Percentiles rank a stretch among this genome's conserved stretches.
These are phyloP conservation scores for Apamea crenata DNA, from an alignment of 2,888 invertebrate species.

Conservation along the genomic window DNA sequence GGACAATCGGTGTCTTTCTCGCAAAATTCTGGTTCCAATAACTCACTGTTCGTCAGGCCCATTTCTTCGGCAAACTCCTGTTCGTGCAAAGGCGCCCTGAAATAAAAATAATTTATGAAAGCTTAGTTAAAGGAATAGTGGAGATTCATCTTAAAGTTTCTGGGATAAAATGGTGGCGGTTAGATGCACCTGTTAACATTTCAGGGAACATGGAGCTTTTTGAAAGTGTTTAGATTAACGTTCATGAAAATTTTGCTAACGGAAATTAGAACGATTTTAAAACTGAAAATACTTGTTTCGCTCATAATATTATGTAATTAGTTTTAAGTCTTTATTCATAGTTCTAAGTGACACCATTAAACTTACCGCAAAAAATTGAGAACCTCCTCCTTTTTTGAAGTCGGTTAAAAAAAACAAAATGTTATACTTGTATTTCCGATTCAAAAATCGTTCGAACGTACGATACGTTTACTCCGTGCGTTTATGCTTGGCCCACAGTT, in stretches of 20 bases:
- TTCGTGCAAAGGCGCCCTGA: slow-evolving; percentile 80
- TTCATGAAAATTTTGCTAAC: not conserved
- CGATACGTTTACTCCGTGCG: not conserved
- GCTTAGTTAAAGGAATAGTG: slow-evolving; percentile 33
- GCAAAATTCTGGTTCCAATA: slow-evolving; percentile 78
- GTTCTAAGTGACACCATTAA: too few species aligned
- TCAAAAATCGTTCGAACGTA: not conserved
- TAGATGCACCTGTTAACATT: slow-evolving; percentile 48
- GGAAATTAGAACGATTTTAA: not conserved
- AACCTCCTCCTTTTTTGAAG: too few species aligned
- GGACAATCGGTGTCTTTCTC: slow-evolving; percentile 79
- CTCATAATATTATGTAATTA: too few species aligned
- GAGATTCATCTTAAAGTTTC: slow-evolving; percentile 21
- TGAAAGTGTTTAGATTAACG: too few species aligned
- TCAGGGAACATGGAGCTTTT: not conserved
- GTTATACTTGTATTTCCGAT: not conserved
- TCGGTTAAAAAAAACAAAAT: too few species aligned
- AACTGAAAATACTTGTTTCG: not conserved
- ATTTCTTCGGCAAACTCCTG: slow-evolving; percentile 80
- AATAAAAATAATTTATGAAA: slow-evolving; percentile 69
- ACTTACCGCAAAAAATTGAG: too few species aligned
- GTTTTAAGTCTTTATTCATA: too few species aligned
- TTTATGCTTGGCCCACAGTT: not conserved
- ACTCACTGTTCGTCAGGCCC: slow-evolving; percentile 73
- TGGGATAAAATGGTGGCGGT: slow-evolving; percentile 15